Evolutionary conservation across 2,888 invertebrate genomes (phyloP), one percentile per base, ranked within the genome.

Genomic region (Rhodophaea formosa): DNA sequence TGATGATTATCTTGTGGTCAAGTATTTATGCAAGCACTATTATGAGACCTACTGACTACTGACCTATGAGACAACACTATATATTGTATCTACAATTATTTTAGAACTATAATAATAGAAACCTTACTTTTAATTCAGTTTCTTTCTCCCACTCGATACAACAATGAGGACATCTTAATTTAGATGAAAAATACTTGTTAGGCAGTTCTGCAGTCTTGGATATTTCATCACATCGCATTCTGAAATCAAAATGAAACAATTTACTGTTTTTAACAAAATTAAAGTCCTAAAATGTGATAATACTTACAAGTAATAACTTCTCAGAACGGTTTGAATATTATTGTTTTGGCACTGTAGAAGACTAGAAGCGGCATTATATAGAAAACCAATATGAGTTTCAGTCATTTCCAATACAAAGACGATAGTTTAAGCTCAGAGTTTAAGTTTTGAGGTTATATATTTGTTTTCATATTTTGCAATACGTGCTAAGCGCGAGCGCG

Each of bases 301-400:
- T 10, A 79, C 88, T 79, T 76, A 90, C 90, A 88, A 74, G 64
- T 87, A 88, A 66, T 81, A 81, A 79, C 90, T 88, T 70, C 73
- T 76, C 5, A 91, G 64, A 44, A 79, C 57, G 59, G 73, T 71
- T 23, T 74, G 64, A 16, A 66, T 66, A 56, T 67, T 62, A 39
- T 76, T 69, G 30, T 67, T 67, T 65, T 68, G 62, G 32, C 65
- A 51, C 51, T 63, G 58, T 12, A 70, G 63, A 47, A 86, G 51
- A 15, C 62, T 64, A 23, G 79, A 66, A 35, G 86, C 80, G 7
- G 82, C 78, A 59, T 82, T 84, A 52, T 64, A 79, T 44, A 89
- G 72, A 59, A 84, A 82, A 14, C 76, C 79, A 23, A 88, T 71
- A 68, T 75, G 77, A n/a, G 69, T 65, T 70, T 86, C 86, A 56